Base-by-base conservation (phyloP, 2,113 vertebrate species). In the Hippopotamus amphibius region DNA sequence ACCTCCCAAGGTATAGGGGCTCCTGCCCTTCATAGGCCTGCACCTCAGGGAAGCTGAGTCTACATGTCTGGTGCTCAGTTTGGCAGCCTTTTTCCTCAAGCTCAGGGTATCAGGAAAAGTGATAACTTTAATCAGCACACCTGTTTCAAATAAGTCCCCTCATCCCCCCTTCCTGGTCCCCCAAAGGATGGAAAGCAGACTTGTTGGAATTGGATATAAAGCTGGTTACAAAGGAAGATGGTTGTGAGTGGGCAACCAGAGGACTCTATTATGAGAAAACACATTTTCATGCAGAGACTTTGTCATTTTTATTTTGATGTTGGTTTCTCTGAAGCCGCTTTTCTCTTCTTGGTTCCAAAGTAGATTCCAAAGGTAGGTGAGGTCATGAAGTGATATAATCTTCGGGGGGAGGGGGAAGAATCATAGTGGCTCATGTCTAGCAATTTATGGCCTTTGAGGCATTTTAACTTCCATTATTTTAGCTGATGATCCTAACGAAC, bases 291-390 rank as follows among this genome's bases (percentile, higher is more conserved):
- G 4, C 13, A 16, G 12, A 69, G 7, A 65, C 53, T 80, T 77
- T 28, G 33, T 72, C 7, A 1, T 72, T 80, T 90, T 55, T 82
- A 79, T 89, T 88, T 91, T 22, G 12, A 85, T 48, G 5, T 7
- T 77, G 17, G 33, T 72, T 96, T 43, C 74, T 69, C 50, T 12
- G 30, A 92, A 41, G 21, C 15, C 46, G n/a, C 13, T 71, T 61
- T 89, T 88, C 79, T 43, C 57, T 89, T 96, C 88, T 95, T 87
- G 28, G 55, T 61, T 92, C 89, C 72, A 59, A 93, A 95, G 53
- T 84, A 90, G 65, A 88, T 88, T 72, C 37, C 77, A 84, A 84
- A 91, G 33, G 37, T 80, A 84, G 82, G 43, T 93, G 80, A 96
- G 69, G 24, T 43, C 53, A 17, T 87, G 55, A 87, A 41, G 30